These are phyloP conservation scores for Sebastes taczanowskii DNA, from an alignment of 2,797 vertebrate species.

Conservation along the genomic window DNA sequence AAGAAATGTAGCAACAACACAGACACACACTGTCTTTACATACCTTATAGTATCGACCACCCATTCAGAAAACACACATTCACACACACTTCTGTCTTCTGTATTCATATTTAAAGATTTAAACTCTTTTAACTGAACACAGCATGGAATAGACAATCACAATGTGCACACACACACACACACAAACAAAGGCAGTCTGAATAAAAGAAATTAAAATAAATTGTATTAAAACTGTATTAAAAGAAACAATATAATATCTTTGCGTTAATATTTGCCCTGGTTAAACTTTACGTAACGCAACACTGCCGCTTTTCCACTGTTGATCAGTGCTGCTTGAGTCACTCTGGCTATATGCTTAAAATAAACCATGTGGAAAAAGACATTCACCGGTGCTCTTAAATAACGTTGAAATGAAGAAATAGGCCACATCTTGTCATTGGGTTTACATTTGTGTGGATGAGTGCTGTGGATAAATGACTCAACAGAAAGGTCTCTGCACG, in stretches of 20 bases:
- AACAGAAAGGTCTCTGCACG: neutral
- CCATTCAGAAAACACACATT: neutral
- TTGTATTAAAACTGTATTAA: too few species aligned
- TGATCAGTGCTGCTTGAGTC: neutral
- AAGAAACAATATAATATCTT: neutral
- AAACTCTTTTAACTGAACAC: slow-evolving; percentile 62
- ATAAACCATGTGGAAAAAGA: neutral
- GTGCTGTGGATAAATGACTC: neutral
- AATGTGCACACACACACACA: slow-evolving; percentile 36
- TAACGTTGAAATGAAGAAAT: neutral
- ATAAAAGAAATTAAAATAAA: too few species aligned
- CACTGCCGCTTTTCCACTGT: neutral
- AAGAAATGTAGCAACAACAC: slow-evolving; percentile 8
- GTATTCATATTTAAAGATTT: slow-evolving; percentile 72
- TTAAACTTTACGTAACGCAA: neutral
- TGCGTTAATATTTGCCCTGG: neutral
- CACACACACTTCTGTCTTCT: slow-evolving; percentile 4
- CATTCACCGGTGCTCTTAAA: neutral
- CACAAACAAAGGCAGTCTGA: slow-evolving; percentile 5
- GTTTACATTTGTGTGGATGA: neutral
- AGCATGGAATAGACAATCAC: slow-evolving; percentile 62
- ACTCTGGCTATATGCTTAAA: slow-evolving; percentile 10
- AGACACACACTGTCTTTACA: neutral
- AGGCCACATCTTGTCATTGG: neutral
- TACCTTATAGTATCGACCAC: neutral